Base-by-base conservation (phyloP, 1,140 invertebrate species). In the Thereuonema tuberculata region DNA sequence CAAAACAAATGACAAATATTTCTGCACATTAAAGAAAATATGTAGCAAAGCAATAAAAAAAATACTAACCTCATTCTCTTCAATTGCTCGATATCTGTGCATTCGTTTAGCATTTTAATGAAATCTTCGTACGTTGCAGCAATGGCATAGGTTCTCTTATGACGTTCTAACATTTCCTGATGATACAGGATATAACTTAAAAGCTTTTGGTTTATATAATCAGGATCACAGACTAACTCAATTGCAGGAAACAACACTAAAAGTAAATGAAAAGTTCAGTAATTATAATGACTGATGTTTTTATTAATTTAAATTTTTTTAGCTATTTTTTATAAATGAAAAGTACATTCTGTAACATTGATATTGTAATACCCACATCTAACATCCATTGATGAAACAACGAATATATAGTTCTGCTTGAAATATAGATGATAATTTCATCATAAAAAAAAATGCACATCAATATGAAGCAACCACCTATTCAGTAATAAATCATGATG, bases 91-190 rank as follows among this genome's bases (percentile, higher is more conserved):
- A 91, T 71, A 72, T 89, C 87, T 64, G 81, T 81, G 46, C 83
- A 87, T 62, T 80, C 82, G 64, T 88, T 85, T 54, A 94, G 91
- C 67, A 89, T 82, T 61, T 86, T 81, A 48, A 93, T 80, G 70
- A 93, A 91, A 62, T 92, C 88, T 71, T 94, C 89, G 71, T 90
- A 93, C 17, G 85, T 89, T 61, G 87, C 86, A 0, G 89, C 87
- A 72, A 91, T 89, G 63, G 89, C 86, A 65, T 90, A 90, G 1
- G 85, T 89, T 62, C 84, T 81, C 49, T 83, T 78, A 62, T 87
- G 86, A 71, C 89, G 85, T 15, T 84, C 86, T 49, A 84, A 80
- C 23, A 71, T 61, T 57, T 87, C 80, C 65, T 88, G 81, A 59
- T 87, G 83, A 1, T 84, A 80, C 69, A 89, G 82, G 55, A 94